Evolutionary conservation across 2,888 invertebrate genomes (phyloP).

Genomic region (Ectemnius lituratus): DNA sequence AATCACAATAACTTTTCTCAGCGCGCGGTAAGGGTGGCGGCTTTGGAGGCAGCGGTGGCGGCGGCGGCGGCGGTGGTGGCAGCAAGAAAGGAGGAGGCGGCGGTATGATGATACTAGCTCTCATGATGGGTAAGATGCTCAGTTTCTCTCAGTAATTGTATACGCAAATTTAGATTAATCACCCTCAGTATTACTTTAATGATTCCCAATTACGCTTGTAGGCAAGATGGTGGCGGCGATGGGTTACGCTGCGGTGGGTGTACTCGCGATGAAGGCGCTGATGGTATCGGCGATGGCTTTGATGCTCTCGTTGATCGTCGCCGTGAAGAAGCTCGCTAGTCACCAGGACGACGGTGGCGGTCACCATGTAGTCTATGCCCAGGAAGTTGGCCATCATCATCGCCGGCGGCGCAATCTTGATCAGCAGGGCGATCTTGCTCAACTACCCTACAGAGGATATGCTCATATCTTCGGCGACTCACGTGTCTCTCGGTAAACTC

Average conservation of each 20-base stretch:
- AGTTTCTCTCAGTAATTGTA: no score
- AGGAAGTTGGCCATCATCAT: conserved; percentile 81
- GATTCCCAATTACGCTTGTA: conserved; percentile 27
- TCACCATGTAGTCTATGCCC: conserved; percentile 80
- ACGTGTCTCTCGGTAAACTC: conserved; percentile 53
- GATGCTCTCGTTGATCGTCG: conserved; percentile 87
- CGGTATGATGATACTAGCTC: conserved; percentile 81
- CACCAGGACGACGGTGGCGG: conserved; percentile 81
- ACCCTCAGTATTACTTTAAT: background rate
- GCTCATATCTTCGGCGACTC: conserved; percentile 62
- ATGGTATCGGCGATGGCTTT: conserved; percentile 86
- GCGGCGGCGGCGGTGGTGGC: conserved; percentile 80
- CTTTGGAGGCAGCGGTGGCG: conserved; percentile 29
- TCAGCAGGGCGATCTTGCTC: conserved; percentile 74
- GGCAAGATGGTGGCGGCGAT: conserved; percentile 86
- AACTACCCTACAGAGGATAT: conserved; percentile 77
- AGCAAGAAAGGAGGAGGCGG: conserved; percentile 80
- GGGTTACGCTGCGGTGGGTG: conserved; percentile 86
- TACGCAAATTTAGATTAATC: background rate
- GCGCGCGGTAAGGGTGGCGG: conserved; percentile 24
- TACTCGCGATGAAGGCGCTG: conserved; percentile 88
- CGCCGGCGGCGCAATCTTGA: conserved; percentile 77
- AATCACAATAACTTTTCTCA: conserved; percentile 16
- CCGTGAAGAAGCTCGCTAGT: conserved; percentile 85
- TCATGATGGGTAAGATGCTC: conserved; percentile 83